Evolutionary conservation across 2,888 invertebrate species (phyloP).

Genomic region (Pseudococcus viburni): DNA sequence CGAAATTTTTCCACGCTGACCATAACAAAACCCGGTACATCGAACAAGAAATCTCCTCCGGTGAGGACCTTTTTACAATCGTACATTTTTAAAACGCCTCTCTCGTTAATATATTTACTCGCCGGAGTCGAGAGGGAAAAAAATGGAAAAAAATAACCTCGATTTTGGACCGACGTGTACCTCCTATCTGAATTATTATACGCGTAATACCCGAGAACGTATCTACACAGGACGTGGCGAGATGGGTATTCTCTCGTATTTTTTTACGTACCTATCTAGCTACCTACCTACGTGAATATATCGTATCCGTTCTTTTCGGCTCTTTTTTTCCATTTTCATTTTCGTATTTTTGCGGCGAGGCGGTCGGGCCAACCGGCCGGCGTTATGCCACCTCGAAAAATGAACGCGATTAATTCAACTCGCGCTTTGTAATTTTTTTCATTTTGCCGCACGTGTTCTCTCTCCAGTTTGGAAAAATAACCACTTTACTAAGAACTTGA

Average conservation of each 20-base stretch:
- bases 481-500: neutral
- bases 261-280: neutral
- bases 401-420: conserved; percentile 32
- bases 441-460: neutral
- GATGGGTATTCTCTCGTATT: neutral
- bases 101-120: conserved; percentile 3
- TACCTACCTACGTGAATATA: neutral
- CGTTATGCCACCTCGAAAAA: conserved; percentile 30
- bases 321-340: conserved; percentile 7
- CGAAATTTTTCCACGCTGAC: neutral
- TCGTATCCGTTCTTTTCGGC: conserved; percentile 8
- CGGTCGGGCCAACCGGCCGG: neutral
- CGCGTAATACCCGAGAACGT: neutral
- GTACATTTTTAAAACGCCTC: conserved; percentile 7
- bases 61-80: neutral
- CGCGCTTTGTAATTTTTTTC: conserved; percentile 42
- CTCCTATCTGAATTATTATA: conserved; percentile 10
- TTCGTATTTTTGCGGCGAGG: conserved; percentile 2
- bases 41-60: conserved; percentile 6
- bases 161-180: neutral
- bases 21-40: neutral
- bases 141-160: neutral
- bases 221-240: conserved; percentile 14
- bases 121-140: neutral
- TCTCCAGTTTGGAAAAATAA: neutral